A percentile compares a stretch with the other conserved stretches of the same genome.
These are phyloP conservation scores for Phocoena phocoena DNA, from an alignment of 2,113 vertebrate genomes.

Conservation along the genomic window DNA sequence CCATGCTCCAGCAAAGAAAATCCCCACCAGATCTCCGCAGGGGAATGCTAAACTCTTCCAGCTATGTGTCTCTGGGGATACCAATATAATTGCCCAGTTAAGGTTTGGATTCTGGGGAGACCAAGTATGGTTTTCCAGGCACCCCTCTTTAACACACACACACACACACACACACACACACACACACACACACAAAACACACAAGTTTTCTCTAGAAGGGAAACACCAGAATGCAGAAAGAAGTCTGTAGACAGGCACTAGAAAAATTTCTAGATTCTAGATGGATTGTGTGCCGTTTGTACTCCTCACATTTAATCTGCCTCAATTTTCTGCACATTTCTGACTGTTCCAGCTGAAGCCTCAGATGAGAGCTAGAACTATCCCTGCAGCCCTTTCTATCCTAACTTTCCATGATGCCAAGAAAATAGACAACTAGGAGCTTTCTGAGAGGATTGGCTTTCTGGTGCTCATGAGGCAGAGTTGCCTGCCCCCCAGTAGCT, in stretches of 20 bases:
- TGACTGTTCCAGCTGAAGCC: background rate
- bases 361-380: background rate
- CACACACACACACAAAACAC: background rate
- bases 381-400: background rate
- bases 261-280: background rate
- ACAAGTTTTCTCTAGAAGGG: background rate
- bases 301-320: background rate
- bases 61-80: background rate
- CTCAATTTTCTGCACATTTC: background rate
- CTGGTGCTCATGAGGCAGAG: background rate
- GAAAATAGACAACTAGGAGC: background rate
- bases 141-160: background rate
- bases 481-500: background rate
- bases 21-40: background rate
- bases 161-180: background rate
- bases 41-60: background rate
- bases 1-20: background rate
- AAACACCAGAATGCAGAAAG: background rate
- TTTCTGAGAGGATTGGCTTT: constrained; percentile 8
- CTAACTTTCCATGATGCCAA: background rate
- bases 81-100: background rate
- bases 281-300: background rate
- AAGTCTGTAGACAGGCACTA: background rate
- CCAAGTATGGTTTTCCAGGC: background rate
- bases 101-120: background rate